Percentiles rank a stretch among this genome's conserved stretches.
phyloP scores from a whole-genome alignment of 1,140 invertebrate species.

The Pseudoatta argentina region DNA sequence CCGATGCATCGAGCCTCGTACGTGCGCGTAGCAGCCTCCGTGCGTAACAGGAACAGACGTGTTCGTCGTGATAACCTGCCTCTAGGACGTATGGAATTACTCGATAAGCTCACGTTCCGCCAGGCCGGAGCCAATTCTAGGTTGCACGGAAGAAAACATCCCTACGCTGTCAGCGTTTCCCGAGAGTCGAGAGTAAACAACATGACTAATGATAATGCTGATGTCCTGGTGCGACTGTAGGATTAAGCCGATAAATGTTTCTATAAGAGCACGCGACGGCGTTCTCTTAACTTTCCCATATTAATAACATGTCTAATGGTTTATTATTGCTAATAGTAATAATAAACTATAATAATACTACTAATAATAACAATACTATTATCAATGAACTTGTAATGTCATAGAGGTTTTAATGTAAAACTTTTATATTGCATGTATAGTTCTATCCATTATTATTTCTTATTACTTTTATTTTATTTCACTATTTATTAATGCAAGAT shows the following conservation, averaged over 20 bases:
- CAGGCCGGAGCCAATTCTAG: constrained; percentile 49
- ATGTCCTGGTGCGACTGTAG: constrained; percentile 32
- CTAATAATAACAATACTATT: not conserved
- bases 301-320: not conserved
- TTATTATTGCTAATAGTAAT: not conserved
- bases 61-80: constrained; percentile 70
- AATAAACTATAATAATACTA: too few relatives aligned
- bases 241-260: constrained; percentile 55
- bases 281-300: constrained; percentile 1
- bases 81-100: constrained; percentile 64
- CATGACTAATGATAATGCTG: constrained; percentile 30
- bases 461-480: not conserved
- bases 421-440: not conserved
- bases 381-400: not conserved
- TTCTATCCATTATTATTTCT: not conserved
- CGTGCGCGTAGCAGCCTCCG: constrained; percentile 65
- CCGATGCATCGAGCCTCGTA: constrained; percentile 71
- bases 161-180: constrained; percentile 50
- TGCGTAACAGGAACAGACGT: constrained; percentile 72
- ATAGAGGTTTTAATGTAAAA: not conserved
- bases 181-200: constrained; percentile 29
- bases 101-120: constrained; percentile 65
- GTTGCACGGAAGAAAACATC: constrained; percentile 45
- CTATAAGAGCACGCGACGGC: not conserved
- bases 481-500: not conserved